A percentile compares a stretch with the other conserved stretches of the same genome.
Evolutionary conservation across 2,888 invertebrate species (phyloP).

Genomic region (Megaustenia siamemsis): DNA sequence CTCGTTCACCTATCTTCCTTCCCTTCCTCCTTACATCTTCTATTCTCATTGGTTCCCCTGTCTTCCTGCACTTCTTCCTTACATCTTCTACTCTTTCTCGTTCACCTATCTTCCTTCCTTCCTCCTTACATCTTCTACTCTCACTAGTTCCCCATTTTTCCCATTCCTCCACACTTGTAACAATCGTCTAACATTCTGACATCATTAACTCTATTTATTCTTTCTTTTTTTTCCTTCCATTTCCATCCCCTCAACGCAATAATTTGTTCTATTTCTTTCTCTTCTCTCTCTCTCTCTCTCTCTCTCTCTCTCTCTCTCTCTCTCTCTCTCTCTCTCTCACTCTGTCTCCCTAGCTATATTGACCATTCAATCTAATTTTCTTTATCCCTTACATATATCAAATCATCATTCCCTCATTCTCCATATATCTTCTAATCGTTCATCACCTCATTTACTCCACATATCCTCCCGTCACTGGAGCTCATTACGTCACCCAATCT

Average conservation of each 20-base stretch:
- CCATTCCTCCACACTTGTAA: not conserved
- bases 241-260: not conserved
- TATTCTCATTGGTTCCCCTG: no score
- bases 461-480: not conserved
- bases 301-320: not conserved
- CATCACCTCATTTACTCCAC: not conserved
- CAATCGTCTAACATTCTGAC: not conserved
- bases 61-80: no score
- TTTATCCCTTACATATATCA: no score
- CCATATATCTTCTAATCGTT: not conserved
- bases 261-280: not conserved
- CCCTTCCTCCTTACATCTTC: no score
- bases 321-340: not conserved
- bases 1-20: no score
- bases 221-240: not conserved
- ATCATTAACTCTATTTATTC: no score
- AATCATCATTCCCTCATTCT: not conserved
- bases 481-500: not conserved
- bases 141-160: not conserved
- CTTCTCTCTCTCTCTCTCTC: not conserved
- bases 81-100: no score
- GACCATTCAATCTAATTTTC: no score
- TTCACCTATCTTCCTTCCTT: no score
- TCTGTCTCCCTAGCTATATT: no score
- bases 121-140: no score